These are phyloP conservation scores for Lucifuga dentata DNA, from an alignment of 2,113 vertebrate species.

Conservation along the genomic window DNA sequence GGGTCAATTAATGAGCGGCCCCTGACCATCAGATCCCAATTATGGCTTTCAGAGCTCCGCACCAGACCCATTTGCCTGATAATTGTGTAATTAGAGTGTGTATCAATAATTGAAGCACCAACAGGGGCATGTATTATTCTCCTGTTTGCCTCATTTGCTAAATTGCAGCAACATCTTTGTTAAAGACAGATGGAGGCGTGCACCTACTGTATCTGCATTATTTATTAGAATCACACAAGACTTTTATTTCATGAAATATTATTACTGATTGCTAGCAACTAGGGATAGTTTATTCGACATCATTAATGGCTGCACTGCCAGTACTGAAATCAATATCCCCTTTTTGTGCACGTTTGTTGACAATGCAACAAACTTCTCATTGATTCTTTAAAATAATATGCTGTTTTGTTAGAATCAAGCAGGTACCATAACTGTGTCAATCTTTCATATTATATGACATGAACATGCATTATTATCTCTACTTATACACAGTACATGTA, in stretches of 20 bases:
- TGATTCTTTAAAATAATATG: not conserved
- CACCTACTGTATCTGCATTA: slow-evolving; percentile 27
- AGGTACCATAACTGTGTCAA: too few relatives aligned
- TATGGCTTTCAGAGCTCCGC: slow-evolving; percentile 68
- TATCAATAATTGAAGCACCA: slow-evolving; percentile 66
- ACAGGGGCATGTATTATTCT: slow-evolving; percentile 50
- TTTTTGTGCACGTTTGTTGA: too few relatives aligned
- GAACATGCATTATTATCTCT: too few relatives aligned
- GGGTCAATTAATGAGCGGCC: slow-evolving; percentile 77
- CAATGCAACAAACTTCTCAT: too few relatives aligned
- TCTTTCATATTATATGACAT: too few relatives aligned
- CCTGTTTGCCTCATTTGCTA: slow-evolving; percentile 58
- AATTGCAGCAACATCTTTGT: slow-evolving; percentile 52
- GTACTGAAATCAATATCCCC: too few relatives aligned
- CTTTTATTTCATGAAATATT: not conserved
- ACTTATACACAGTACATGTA: too few relatives aligned
- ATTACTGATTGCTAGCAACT: not conserved
- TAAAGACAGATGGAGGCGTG: slow-evolving; percentile 39
- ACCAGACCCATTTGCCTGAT: slow-evolving; percentile 59
- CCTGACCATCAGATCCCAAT: slow-evolving; percentile 77
- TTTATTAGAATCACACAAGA: slow-evolving; percentile 36
- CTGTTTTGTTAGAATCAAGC: too few relatives aligned
- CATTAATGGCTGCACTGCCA: slow-evolving; percentile 5
- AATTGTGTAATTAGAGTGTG: slow-evolving; percentile 73
- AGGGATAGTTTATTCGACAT: slow-evolving; percentile 1